Conservation (phyloP, 2,797 vertebrate species). For the Hydrophis major region DNA sequence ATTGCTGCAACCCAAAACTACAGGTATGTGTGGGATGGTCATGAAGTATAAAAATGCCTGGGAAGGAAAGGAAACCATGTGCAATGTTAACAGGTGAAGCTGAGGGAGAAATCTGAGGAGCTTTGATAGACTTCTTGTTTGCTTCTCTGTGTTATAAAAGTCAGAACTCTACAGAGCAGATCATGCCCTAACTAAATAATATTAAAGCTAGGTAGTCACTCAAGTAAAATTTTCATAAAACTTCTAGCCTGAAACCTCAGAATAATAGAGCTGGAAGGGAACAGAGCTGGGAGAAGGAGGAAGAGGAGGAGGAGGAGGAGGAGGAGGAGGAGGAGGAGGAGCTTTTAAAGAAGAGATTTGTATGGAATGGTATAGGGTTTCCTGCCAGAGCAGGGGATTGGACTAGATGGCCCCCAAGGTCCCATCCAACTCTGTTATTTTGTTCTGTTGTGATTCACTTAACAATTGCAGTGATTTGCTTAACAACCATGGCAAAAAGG, state of each 20-base stretch:
- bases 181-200: not conserved
- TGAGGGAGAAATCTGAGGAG: conserved; percentile 22
- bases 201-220: conserved; percentile 7
- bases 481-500: too few species aligned
- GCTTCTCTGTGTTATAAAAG: not conserved
- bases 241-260: conserved; percentile 10
- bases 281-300: too few species aligned
- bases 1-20: not conserved
- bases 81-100: not conserved
- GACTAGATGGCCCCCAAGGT: too few species aligned
- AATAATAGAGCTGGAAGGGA: too few species aligned
- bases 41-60: not conserved
- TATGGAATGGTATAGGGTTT: too few species aligned
- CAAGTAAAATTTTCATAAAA: conserved; percentile 15
- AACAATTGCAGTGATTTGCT: too few species aligned
- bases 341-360: too few species aligned
- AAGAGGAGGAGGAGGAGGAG: too few species aligned
- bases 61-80: not conserved
- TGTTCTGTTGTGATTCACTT: too few species aligned
- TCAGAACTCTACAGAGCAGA: not conserved
- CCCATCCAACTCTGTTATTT: too few species aligned
- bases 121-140: not conserved
- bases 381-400: too few species aligned
- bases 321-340: too few species aligned
- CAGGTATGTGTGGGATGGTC: not conserved